Base-by-base conservation (phyloP, 2,888 invertebrate genomes). In the Ischnus inquisitorius region DNA sequence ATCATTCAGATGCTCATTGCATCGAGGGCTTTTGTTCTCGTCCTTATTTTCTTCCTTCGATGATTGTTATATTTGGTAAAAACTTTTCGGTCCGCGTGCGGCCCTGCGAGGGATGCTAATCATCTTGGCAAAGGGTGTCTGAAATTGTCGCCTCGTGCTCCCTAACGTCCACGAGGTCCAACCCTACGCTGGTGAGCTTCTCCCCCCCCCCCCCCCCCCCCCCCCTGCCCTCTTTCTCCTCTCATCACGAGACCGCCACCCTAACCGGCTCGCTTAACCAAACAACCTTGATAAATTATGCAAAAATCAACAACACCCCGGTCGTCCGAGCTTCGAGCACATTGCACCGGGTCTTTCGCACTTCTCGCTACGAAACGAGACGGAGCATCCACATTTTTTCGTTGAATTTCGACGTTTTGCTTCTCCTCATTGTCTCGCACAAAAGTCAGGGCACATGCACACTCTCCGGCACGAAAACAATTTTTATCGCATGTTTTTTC, bases 211-310 rank as follows among this genome's bases (percentile, higher is more conserved):
- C 34, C 6, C 34, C 34, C 34, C 0, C 34, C 6, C 34, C 34
- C 34, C 34, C 6, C 86, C 69, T 82, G 57, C 48, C 12, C 77
- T 71, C 78, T 81, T 43, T 16, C 43, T 85, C 89, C 46, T 43
- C n/a, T 43, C n/a, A 69, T 25, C 78, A 64, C 71, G 80, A 68
- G 68, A 57, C 46, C 22, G 75, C 71, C 82, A 88, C 90, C 89
- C 90, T 89, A 90, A 90, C 79, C 91, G 88, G 90, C 88, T 89
- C 91, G 91, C 92, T 91, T 92, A 91, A 89, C 90, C 92, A 92
- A 92, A 92, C 92, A 92, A 90, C 90, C 91, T 91, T 91, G 91
- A 92, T 92, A 92, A 92, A 92, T 92, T 92, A 92, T 92, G 92
- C 91, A 92, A 92, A 93, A 92, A 92, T 92, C 92, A 93, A 93